Percentiles rank a stretch among this genome's conserved stretches.
Evolutionary conservation across 2,888 invertebrate species (phyloP).

Genomic region (Girardia tigrina): DNA sequence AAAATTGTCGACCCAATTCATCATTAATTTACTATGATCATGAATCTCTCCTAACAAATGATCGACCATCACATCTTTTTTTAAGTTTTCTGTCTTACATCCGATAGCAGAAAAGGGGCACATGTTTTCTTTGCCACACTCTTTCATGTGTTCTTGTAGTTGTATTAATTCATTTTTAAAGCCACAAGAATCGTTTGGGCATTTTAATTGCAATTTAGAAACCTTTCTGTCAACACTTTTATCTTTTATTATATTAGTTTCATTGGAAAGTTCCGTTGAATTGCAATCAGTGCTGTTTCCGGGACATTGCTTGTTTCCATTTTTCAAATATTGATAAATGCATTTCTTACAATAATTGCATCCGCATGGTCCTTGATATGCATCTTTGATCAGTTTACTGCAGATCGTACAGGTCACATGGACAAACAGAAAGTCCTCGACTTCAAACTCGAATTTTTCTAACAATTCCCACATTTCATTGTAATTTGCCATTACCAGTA

Average conservation of each 20-base stretch:
- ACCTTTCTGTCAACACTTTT: background rate
- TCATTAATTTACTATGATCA: background rate
- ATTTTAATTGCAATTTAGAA: background rate
- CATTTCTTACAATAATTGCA: conserved; percentile 1
- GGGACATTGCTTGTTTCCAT: background rate
- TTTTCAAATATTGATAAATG: background rate
- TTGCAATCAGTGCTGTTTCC: background rate
- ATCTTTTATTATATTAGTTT: background rate
- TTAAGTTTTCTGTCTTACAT: background rate
- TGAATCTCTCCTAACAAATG: background rate
- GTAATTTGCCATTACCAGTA: background rate
- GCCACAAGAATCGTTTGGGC: background rate
- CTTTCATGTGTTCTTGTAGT: background rate
- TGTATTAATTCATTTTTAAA: background rate
- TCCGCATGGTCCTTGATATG: background rate
- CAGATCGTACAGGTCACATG: background rate
- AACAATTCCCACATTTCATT: background rate
- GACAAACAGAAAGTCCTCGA: background rate
- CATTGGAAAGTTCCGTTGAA: background rate
- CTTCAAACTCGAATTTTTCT: background rate
- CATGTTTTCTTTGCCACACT: background rate
- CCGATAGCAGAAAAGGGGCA: background rate
- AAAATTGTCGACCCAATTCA: background rate
- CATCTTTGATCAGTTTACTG: background rate
- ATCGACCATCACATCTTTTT: background rate